Percentiles rank a stretch among this genome's conserved stretches.
Evolutionary conservation across 2,113 vertebrate genomes (phyloP).

Genomic region (Pygoscelis antarcticus): DNA sequence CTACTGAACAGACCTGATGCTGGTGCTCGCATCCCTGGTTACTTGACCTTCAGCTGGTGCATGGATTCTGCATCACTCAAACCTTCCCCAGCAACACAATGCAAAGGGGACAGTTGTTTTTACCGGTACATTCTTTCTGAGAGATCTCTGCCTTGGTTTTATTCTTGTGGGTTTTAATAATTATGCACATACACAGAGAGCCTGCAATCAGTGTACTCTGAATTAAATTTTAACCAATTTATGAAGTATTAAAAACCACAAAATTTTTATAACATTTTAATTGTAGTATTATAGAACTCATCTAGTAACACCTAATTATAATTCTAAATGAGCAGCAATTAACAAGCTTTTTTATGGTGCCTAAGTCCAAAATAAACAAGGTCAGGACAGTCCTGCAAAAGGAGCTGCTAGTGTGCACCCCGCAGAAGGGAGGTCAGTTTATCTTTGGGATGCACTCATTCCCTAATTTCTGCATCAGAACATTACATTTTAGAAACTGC

Average conservation of each 20-base stretch:
- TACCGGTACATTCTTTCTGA: not conserved
- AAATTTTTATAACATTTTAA: slow-evolving; percentile 47
- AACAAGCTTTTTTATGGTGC: slow-evolving; percentile 48
- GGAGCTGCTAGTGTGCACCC: not conserved
- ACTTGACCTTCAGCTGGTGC: not conserved
- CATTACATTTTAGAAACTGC: not conserved
- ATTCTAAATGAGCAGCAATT: slow-evolving; percentile 52
- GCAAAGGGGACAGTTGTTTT: not conserved
- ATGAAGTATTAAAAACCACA: slow-evolving; percentile 61
- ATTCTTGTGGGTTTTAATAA: slow-evolving; percentile 44
- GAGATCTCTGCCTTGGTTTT: not conserved
- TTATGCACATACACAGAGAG: slow-evolving; percentile 3
- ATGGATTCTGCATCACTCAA: not conserved
- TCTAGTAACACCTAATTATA: slow-evolving; percentile 54
- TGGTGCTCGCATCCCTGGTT: not conserved
- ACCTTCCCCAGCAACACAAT: not conserved
- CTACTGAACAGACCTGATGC: rapidly evolving
- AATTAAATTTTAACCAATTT: slow-evolving; percentile 66
- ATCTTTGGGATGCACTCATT: not conserved
- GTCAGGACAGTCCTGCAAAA: slow-evolving; percentile 19
- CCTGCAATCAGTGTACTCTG: slow-evolving; percentile 22
- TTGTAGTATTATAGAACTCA: slow-evolving; percentile 47
- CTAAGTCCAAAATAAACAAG: slow-evolving; percentile 41
- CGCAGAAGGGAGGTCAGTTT: not conserved
- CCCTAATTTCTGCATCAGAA: not conserved